Conservation (phyloP, 2,797 vertebrate species). For the Anomalospiza imberbis region DNA sequence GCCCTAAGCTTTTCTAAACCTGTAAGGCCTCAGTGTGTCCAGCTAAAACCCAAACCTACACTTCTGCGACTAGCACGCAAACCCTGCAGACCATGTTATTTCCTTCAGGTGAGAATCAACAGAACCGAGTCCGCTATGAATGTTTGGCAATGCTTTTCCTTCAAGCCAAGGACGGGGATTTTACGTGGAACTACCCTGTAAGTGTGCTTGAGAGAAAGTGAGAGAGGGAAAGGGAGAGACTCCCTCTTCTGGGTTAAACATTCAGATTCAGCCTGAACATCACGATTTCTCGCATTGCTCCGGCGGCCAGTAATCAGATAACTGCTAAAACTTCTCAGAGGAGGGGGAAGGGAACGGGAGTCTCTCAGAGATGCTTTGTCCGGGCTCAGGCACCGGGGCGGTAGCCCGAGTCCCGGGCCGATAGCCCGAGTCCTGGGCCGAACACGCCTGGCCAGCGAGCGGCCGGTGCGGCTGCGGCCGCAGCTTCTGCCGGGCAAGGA, state of each 20-base stretch:
- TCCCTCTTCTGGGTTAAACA: conserved; percentile 44
- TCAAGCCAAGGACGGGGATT: background rate
- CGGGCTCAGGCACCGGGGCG: background rate
- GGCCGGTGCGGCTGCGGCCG: background rate
- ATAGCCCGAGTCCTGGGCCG: background rate
- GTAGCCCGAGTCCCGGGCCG: background rate
- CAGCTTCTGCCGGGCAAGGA: background rate
- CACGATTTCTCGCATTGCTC: background rate
- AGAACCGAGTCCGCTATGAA: background rate
- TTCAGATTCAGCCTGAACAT: background rate
- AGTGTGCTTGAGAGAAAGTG: background rate
- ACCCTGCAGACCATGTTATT: background rate
- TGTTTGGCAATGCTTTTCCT: background rate
- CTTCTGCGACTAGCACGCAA: background rate
- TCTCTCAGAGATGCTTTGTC: background rate
- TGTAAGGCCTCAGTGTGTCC: background rate
- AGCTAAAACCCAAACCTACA: background rate
- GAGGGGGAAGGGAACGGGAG: background rate
- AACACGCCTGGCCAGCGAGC: fast-evolving
- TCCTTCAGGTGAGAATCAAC: background rate
- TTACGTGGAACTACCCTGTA: background rate
- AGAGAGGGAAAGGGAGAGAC: background rate
- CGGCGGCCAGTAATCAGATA: background rate
- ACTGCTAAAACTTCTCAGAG: background rate
- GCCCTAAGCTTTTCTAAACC: background rate